Evolutionary conservation across 2,797 vertebrate species (phyloP).

Genomic region (Percopsis omiscomaycus): DNA sequence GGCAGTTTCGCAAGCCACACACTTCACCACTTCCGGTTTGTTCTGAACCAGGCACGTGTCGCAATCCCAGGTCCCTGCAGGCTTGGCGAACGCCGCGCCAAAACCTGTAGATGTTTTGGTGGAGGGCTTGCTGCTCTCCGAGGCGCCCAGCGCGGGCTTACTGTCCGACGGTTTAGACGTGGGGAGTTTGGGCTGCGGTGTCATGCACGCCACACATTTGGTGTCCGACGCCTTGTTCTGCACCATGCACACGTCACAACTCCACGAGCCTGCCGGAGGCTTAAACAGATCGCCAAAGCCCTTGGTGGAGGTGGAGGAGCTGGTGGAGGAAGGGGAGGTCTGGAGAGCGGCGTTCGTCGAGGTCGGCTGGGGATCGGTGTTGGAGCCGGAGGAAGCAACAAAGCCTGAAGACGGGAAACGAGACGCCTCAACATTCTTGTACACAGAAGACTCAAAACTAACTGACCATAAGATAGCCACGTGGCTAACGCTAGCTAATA

Average conservation of each 20-base stretch:
- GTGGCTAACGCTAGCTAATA: background rate
- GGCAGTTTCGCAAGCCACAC: slow-evolving; percentile 92
- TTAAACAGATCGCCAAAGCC: slow-evolving; percentile 78
- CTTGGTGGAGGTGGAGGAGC: slow-evolving; percentile 55
- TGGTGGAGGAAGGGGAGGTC: slow-evolving; percentile 60
- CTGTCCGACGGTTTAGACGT: slow-evolving; percentile 63
- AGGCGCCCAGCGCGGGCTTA: slow-evolving; percentile 62
- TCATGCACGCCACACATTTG: slow-evolving; percentile 82
- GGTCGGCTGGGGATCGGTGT: slow-evolving; percentile 38
- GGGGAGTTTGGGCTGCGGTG: slow-evolving; percentile 70
- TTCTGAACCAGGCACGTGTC: slow-evolving; percentile 95
- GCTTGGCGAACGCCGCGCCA: slow-evolving; percentile 77
- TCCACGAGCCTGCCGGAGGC: slow-evolving; percentile 79
- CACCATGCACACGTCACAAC: slow-evolving; percentile 78
- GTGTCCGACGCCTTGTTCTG: slow-evolving; percentile 82
- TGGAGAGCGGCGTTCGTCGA: slow-evolving; percentile 41
- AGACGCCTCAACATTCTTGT: too few species aligned
- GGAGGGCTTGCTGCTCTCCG: slow-evolving; percentile 44
- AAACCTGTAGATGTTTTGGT: slow-evolving; percentile 46
- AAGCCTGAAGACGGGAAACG: slow-evolving; percentile 60
- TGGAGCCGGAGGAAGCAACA: slow-evolving; percentile 41
- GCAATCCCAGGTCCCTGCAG: slow-evolving; percentile 89
- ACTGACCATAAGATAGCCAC: background rate
- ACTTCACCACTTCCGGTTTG: slow-evolving; percentile 90
- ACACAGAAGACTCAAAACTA: too few species aligned